phyloP scores from a whole-genome alignment of 2,797 vertebrate genomes.

The Eulemur albifrons region DNA sequence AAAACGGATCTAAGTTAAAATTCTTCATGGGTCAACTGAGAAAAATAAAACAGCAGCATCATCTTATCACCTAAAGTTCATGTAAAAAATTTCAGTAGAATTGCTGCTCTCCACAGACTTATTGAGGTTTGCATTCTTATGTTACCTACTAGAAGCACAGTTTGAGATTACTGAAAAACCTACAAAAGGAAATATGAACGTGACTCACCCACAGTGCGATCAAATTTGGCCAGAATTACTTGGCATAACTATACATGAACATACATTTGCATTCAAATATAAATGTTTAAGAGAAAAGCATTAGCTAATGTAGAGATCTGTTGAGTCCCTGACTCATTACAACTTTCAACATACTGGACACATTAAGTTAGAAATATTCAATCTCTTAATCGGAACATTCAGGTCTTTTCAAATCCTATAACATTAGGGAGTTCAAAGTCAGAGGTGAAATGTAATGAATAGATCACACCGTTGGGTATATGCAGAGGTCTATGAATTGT shows the following conservation, averaged over 20 bases:
- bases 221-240: conserved; percentile 48
- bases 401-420: conserved; percentile 51
- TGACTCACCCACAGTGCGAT: neutral
- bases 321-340: neutral
- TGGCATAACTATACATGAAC: neutral
- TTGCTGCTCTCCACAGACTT: neutral
- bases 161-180: neutral
- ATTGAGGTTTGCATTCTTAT: neutral
- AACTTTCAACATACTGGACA: conserved; percentile 8
- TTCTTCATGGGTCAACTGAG: neutral
- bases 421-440: conserved; percentile 45
- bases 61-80: neutral
- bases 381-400: conserved; percentile 39
- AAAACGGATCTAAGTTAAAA: conserved; percentile 24
- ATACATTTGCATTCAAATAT: conserved; percentile 39
- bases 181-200: neutral
- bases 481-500: conserved; percentile 16
- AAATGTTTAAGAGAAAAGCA: conserved; percentile 11
- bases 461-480: neutral
- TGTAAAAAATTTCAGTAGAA: neutral
- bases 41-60: neutral
- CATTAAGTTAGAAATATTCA: conserved; percentile 34
- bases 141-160: neutral
- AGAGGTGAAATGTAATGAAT: conserved; percentile 28
- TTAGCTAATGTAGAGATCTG: conserved; percentile 25